A percentile compares a stretch with the other conserved stretches of the same genome.
Evolutionary conservation across 2,888 invertebrate species (phyloP).

Genomic region (Poecilus cupreus): DNA sequence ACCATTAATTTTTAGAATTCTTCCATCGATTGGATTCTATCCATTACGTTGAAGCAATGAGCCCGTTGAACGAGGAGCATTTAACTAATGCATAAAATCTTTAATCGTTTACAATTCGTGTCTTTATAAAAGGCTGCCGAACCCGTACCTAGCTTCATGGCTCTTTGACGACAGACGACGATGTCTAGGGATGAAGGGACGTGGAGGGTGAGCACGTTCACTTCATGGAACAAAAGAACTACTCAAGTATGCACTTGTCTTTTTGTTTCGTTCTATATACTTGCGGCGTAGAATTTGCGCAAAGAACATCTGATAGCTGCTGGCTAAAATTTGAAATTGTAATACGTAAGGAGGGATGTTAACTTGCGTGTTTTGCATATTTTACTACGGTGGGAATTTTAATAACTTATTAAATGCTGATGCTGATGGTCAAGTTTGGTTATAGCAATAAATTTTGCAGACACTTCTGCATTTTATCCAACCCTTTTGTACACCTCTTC

Average conservation of each 20-base stretch:
- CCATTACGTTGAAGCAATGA: background rate
- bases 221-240: slow-evolving; percentile 51
- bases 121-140: slow-evolving; percentile 15
- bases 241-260: slow-evolving; percentile 51
- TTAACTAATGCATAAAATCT: slow-evolving; percentile 38
- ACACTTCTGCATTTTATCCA: too few species aligned
- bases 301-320: slow-evolving; percentile 46
- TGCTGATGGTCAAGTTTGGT: background rate
- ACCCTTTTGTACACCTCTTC: too few species aligned
- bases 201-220: slow-evolving; percentile 2
- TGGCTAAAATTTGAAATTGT: slow-evolving; percentile 44
- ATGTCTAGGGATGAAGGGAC: background rate
- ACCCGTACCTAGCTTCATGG: background rate
- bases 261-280: slow-evolving; percentile 51
- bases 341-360: slow-evolving; percentile 24
- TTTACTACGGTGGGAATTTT: slow-evolving; percentile 27
- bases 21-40: background rate
- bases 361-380: slow-evolving; percentile 35
- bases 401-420: slow-evolving; percentile 38
- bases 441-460: too few species aligned
- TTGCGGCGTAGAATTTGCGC: slow-evolving; percentile 34
- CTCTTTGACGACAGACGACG: background rate
- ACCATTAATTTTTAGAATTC: too few species aligned
- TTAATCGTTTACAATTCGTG: slow-evolving; percentile 39
- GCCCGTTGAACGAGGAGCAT: background rate